Evolutionary conservation across 1,140 invertebrate species (phyloP).

Genomic region (Neomicropteryx cornuta): DNA sequence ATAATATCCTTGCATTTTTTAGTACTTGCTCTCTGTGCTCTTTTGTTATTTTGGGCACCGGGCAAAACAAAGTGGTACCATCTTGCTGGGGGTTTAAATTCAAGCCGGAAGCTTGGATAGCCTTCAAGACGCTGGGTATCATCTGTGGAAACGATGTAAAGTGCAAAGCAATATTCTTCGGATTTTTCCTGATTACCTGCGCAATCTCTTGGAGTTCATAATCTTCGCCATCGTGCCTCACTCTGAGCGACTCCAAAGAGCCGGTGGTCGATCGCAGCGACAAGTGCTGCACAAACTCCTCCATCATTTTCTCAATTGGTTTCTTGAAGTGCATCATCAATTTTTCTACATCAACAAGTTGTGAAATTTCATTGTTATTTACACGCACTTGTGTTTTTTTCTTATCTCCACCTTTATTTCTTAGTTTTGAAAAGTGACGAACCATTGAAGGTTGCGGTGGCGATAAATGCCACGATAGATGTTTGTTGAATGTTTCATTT

Average conservation of each 20-base stretch:
- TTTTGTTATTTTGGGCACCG: slow-evolving; percentile 83
- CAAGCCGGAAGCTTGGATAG: slow-evolving; percentile 69
- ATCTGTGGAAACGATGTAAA: slow-evolving; percentile 74
- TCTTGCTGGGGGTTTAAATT: slow-evolving; percentile 93
- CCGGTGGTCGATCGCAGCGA: slow-evolving; percentile 59
- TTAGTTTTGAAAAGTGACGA: slow-evolving; percentile 36
- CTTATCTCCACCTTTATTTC: slow-evolving; percentile 52
- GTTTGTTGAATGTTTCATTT: too few species aligned
- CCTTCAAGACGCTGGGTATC: slow-evolving; percentile 63
- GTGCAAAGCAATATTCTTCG: slow-evolving; percentile 77
- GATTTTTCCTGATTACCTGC: slow-evolving; percentile 78
- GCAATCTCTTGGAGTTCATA: slow-evolving; percentile 80
- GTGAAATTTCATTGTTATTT: slow-evolving; percentile 52
- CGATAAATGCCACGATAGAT: too few species aligned
- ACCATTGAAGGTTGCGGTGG: too few species aligned
- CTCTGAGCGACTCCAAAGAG: slow-evolving; percentile 62
- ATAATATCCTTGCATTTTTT: slow-evolving; percentile 77
- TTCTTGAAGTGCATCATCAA: slow-evolving; percentile 55
- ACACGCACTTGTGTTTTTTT: slow-evolving; percentile 55
- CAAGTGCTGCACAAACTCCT: slow-evolving; percentile 69
- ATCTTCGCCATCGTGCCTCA: slow-evolving; percentile 70
- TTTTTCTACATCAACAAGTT: slow-evolving; percentile 58
- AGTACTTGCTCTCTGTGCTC: slow-evolving; percentile 80
- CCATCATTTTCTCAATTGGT: slow-evolving; percentile 57
- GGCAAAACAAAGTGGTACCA: slow-evolving; percentile 78